Conservation (phyloP, 2,888 invertebrate species). For the Thyatira batis region DNA sequence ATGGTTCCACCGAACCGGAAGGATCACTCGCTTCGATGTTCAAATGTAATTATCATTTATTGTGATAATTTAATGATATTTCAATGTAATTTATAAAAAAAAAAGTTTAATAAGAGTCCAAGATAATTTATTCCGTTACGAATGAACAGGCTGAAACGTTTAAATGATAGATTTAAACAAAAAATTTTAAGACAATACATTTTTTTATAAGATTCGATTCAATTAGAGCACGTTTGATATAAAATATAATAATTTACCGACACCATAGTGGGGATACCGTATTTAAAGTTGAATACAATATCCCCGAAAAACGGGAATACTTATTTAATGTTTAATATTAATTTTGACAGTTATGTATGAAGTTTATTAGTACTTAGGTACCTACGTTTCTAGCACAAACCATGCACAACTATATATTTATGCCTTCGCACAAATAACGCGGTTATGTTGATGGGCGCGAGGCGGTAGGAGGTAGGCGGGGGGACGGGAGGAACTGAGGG, state of each 20-base stretch:
- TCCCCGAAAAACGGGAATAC: too few species aligned
- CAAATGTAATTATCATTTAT: constrained; percentile 4
- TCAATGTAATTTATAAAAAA: neutral
- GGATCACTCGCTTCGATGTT: neutral
- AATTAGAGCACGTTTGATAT: neutral
- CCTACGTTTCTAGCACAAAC: neutral
- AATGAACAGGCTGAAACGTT: neutral
- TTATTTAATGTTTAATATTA: too few species aligned
- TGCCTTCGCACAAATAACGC: neutral
- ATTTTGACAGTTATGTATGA: too few species aligned
- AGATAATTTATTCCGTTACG: neutral
- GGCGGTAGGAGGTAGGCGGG: too few species aligned
- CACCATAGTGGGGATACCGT: too few species aligned
- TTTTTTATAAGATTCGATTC: neutral
- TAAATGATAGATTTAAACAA: neutral
- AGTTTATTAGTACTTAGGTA: too few species aligned
- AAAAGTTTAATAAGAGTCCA: neutral
- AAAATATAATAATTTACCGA: too few species aligned
- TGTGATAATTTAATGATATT: constrained; percentile 7
- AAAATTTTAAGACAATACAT: neutral
- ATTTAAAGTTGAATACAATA: neutral
- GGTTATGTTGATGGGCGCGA: neutral
- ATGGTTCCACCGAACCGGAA: neutral
- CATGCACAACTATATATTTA: neutral
- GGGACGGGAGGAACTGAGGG: neutral